Conservation (phyloP, 2,888 invertebrate genomes). For the Rosalia funebris region DNA sequence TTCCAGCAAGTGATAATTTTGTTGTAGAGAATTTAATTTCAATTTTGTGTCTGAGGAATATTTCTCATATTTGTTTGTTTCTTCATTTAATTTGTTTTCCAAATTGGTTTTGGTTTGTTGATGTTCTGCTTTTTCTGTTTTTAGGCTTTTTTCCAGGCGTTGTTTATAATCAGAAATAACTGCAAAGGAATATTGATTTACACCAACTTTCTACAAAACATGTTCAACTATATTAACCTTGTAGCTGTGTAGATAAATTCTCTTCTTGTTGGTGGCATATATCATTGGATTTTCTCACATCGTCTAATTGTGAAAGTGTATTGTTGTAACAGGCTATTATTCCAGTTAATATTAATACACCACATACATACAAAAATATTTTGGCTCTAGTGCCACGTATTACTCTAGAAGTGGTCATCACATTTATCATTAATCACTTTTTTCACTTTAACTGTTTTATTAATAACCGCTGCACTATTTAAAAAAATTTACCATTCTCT, state of each 20-base stretch:
- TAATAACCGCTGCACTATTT: neutral
- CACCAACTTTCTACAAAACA: neutral
- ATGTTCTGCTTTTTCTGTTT: constrained; percentile 68
- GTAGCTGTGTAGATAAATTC: constrained; percentile 68
- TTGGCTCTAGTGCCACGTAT: constrained; percentile 70
- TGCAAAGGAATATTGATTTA: too few relatives aligned
- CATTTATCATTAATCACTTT: constrained; percentile 38
- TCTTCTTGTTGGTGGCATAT: constrained; percentile 71
- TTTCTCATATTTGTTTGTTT: constrained; percentile 65
- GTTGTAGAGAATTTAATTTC: constrained; percentile 68
- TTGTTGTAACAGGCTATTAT: constrained; percentile 70
- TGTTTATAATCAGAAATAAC: constrained; percentile 71
- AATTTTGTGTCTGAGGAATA: constrained; percentile 65
- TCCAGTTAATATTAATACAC: constrained; percentile 65
- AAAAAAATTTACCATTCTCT: constrained; percentile 1
- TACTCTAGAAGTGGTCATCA: constrained; percentile 65
- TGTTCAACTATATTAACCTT: constrained; percentile 63
- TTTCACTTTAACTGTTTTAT: constrained; percentile 31
- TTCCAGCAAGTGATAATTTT: constrained; percentile 67
- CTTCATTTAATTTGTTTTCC: constrained; percentile 64
- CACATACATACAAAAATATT: constrained; percentile 67
- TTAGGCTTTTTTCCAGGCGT: constrained; percentile 68
- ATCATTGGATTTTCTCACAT: constrained; percentile 65
- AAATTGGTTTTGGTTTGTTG: constrained; percentile 66
- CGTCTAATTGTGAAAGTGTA: constrained; percentile 69